Evolutionary conservation across 1,140 invertebrate genomes (phyloP), one percentile per base, ranked within the genome.

Genomic region (Zaprionus ghesquierei): DNA sequence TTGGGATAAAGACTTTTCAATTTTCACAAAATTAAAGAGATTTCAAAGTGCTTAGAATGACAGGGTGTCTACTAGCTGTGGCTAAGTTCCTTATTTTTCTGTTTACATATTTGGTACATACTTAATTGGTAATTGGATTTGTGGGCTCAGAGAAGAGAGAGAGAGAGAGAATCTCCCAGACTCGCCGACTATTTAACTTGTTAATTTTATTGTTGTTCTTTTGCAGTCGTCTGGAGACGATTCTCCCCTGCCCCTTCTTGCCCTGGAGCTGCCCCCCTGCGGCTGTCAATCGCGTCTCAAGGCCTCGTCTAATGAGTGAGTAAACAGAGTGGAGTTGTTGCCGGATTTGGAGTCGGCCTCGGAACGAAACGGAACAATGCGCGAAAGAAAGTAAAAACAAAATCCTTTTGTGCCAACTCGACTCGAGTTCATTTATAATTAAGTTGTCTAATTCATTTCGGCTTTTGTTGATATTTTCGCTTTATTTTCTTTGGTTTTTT

Each of bases 381-480:
- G 15, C 27, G 35, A 20, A 38, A 60, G 60, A 35, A 70, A 46
- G 44, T 62, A 56, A 63, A 79, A 70, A 61, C 58, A 56, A 89
- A 89, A 89, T 89, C 79, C 79, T 89, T 71, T 87, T 87, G 82
- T 87, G 44, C 63, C 50, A 33, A 66, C 51, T 51, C 62, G 68
- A 70, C 51, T 51, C 62, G 68, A 87, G 76, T 72, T 90, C 87
- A 90, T 90, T 90, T 87, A 90, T 90, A 90, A 90, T 90, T 90
- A 84, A 90, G 87, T 90, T 90, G 87, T 90, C 82, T 90, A 90
- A 90, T 90, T 90, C 85, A 75, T 90, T 90, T 90, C 56, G 74
- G 68, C 82, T 75, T 85, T 84, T 84, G 76, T 84, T 84, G 75
- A 76, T 76, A 78, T 66, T 74, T 58, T 74, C 50, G 20, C 50